phyloP scores from a whole-genome alignment of 1,140 invertebrate genomes.

The Nasonia giraulti region DNA sequence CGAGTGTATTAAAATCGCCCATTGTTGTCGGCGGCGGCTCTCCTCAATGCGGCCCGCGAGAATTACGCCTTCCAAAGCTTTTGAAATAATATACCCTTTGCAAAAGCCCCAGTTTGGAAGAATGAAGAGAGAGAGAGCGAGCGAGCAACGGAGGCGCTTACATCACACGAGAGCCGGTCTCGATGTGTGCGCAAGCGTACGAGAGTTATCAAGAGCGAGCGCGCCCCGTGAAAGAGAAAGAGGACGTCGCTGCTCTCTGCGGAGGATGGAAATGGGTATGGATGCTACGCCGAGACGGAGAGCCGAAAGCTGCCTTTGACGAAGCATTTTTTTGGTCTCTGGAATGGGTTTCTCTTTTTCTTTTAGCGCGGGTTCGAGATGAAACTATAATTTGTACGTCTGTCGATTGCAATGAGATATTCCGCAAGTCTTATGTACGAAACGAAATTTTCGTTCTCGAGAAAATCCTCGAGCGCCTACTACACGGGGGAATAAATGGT shows the following conservation, averaged over 20 bases:
- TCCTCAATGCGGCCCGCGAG: constrained; percentile 52
- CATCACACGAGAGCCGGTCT: constrained; percentile 8
- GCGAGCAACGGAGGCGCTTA: background rate
- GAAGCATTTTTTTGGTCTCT: background rate
- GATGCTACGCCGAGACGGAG: too few species aligned
- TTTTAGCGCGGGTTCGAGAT: background rate
- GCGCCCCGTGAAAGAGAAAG: background rate
- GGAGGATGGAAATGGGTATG: background rate
- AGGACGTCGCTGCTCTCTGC: background rate
- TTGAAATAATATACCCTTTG: constrained; percentile 54
- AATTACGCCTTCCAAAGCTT: constrained; percentile 52
- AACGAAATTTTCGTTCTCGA: background rate
- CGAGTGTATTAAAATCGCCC: constrained; percentile 60
- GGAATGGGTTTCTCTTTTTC: background rate
- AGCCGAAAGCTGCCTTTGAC: background rate
- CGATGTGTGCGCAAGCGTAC: background rate
- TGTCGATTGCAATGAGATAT: too few species aligned
- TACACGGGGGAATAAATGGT: constrained; percentile 64
- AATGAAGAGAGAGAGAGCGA: background rate
- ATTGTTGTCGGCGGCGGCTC: constrained; percentile 53
- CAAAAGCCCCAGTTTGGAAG: background rate
- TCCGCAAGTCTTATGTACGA: background rate
- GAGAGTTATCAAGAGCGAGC: background rate
- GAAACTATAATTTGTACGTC: too few species aligned
- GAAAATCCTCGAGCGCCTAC: background rate